A percentile compares a stretch with the other conserved stretches of the same genome.
Evolutionary conservation across 2,113 vertebrate species (phyloP).

Genomic region (rabbit (Oryctolagus cuniculus)): DNA sequence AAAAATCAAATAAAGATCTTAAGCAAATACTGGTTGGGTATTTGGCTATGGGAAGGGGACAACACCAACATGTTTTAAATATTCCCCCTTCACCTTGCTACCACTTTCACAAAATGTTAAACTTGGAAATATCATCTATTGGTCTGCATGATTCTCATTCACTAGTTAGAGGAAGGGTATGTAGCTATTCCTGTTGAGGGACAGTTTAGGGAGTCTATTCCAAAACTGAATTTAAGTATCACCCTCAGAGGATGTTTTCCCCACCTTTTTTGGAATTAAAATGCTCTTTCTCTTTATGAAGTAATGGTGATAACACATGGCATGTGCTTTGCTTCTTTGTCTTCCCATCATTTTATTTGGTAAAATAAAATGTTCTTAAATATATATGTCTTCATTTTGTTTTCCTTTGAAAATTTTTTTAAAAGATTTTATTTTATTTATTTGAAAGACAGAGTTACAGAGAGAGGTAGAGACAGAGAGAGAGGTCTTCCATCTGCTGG

Average conservation of each 20-base stretch:
- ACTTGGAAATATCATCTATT: background rate
- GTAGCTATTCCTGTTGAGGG: background rate
- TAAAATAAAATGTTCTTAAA: conserved; percentile 27
- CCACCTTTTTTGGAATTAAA: conserved; percentile 3
- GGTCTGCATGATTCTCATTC: background rate
- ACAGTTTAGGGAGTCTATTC: background rate
- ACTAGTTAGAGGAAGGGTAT: background rate
- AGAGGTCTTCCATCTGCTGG: too few species aligned
- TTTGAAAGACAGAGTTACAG: too few species aligned
- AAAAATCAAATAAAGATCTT: conserved; percentile 24
- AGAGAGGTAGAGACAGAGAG: too few species aligned
- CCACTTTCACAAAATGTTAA: background rate
- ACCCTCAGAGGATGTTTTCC: background rate
- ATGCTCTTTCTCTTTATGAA: conserved; percentile 42
- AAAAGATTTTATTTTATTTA: too few species aligned
- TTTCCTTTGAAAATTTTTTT: conserved; percentile 8
- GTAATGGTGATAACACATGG: background rate
- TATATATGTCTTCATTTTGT: background rate
- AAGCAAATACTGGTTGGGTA: background rate
- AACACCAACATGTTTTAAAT: background rate
- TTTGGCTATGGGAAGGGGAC: background rate
- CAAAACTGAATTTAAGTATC: conserved; percentile 24
- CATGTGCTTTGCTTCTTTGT: conserved; percentile 25
- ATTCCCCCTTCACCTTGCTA: background rate
- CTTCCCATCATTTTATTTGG: conserved; percentile 45